Evolutionary conservation across 2,797 vertebrate genomes (phyloP).

Genomic region (Protonibea diacanthus): DNA sequence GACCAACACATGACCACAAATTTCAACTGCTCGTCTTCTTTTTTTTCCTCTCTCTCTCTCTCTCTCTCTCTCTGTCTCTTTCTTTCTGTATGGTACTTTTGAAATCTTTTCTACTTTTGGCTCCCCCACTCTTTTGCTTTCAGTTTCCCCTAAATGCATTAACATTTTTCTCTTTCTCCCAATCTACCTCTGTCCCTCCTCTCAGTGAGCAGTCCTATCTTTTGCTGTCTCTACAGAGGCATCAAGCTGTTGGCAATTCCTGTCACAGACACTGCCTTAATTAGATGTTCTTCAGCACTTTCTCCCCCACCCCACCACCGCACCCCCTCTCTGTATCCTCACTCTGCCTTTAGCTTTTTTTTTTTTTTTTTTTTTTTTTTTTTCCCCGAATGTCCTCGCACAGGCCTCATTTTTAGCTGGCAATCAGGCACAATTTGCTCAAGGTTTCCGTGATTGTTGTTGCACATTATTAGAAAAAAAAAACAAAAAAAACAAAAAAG

Average conservation of each 20-base stretch:
- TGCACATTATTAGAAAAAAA: conserved; percentile 69
- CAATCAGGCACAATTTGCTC: conserved; percentile 69
- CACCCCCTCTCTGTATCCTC: conserved; percentile 33
- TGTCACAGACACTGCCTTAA: conserved; percentile 62
- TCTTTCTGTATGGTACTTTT: conserved; percentile 50
- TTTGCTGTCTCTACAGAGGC: conserved; percentile 54
- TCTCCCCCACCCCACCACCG: not conserved
- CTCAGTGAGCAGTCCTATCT: conserved; percentile 35
- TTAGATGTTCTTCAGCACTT: conserved; percentile 63
- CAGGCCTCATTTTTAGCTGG: conserved; percentile 64
- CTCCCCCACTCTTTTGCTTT: conserved; percentile 34
- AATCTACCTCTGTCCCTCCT: conserved; percentile 41
- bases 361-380: conserved; percentile 8
- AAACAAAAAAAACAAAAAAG: conserved; percentile 49
- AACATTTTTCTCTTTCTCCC: not conserved
- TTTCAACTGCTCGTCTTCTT: conserved; percentile 43
- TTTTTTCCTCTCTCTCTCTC: conserved; percentile 26
- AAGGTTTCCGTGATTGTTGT: conserved; percentile 76
- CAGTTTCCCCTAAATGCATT: conserved; percentile 7
- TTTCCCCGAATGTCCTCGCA: conserved; percentile 38
- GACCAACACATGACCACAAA: conserved; percentile 78
- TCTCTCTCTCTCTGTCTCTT: conserved; percentile 34
- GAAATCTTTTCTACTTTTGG: conserved; percentile 28
- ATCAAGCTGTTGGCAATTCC: conserved; percentile 56
- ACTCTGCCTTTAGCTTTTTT: conserved; percentile 64